Percentiles rank a stretch among this genome's conserved stretches.
Evolutionary conservation across 2,797 vertebrate species (phyloP).

Genomic region (Poeciliopsis paucimaculata): DNA sequence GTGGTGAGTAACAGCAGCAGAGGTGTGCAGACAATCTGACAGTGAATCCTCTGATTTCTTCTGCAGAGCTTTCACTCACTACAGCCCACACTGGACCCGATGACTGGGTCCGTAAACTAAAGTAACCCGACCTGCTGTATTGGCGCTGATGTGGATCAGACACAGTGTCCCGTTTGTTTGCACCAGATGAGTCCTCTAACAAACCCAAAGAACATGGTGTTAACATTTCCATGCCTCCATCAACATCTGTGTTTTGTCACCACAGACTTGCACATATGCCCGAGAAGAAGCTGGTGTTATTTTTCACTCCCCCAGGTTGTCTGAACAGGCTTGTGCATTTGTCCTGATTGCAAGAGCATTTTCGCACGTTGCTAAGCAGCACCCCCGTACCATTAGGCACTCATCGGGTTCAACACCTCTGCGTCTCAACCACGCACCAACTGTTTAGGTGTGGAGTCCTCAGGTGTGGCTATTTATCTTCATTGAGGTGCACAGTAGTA

Average conservation of each 20-base stretch:
- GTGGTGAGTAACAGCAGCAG: constrained; percentile 53
- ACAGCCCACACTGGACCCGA: too few relatives aligned
- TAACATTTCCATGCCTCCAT: constrained; percentile 20
- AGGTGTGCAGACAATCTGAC: constrained; percentile 34
- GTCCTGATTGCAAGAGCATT: constrained; percentile 29
- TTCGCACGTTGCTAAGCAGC: constrained; percentile 23
- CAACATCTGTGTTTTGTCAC: constrained; percentile 43
- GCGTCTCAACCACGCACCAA: constrained; percentile 24
- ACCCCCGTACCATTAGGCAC: constrained; percentile 12
- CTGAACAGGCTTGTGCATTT: constrained; percentile 52
- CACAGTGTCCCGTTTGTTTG: constrained; percentile 6
- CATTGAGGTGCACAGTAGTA: not conserved
- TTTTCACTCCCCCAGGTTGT: constrained; percentile 69
- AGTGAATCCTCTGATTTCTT: constrained; percentile 48
- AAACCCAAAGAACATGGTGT: constrained; percentile 35
- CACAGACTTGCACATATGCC: constrained; percentile 6
- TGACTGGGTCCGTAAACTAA: not conserved
- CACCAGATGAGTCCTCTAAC: constrained; percentile 24
- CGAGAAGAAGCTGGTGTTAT: constrained; percentile 31
- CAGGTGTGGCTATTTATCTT: constrained; percentile 29
- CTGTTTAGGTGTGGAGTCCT: constrained; percentile 27
- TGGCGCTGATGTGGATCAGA: constrained; percentile 3
- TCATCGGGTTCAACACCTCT: constrained; percentile 34
- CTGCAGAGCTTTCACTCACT: constrained; percentile 25
- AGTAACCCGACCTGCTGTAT: not conserved